Conservation (phyloP, 2,113 vertebrate species). For the Arvicanthis niloticus region DNA sequence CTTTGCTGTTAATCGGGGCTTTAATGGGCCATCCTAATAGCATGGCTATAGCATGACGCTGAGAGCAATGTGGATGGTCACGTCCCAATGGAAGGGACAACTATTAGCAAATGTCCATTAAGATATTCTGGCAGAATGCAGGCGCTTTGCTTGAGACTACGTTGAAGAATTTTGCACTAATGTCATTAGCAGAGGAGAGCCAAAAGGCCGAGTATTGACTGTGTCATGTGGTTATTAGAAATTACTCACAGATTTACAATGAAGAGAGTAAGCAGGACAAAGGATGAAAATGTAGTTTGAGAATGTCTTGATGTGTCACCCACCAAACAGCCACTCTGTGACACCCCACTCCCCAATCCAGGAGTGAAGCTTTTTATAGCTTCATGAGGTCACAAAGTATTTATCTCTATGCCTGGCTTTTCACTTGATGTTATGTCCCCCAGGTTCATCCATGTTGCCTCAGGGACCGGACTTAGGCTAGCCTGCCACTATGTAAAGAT, state of each 20-base stretch:
- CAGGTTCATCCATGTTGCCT: background rate
- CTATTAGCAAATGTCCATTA: background rate
- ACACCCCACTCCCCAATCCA: background rate
- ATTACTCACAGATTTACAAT: background rate
- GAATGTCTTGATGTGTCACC: background rate
- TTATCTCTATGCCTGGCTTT: background rate
- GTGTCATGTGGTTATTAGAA: background rate
- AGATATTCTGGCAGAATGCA: background rate
- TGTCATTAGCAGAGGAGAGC: background rate
- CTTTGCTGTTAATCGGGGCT: background rate
- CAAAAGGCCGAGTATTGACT: background rate
- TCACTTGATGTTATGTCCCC: background rate
- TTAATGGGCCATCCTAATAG: background rate
- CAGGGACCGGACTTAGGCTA: background rate
- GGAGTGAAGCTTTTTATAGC: background rate
- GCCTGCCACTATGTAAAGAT: background rate
- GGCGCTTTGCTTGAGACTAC: background rate
- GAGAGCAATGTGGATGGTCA: background rate
- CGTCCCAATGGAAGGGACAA: background rate
- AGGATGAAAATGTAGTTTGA: background rate
- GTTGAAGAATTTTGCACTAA: background rate
- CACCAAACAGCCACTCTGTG: background rate
- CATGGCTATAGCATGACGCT: background rate
- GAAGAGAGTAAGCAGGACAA: background rate
- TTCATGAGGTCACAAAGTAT: background rate